A percentile compares a stretch with the other conserved stretches of the same genome.
Evolutionary conservation across 2,888 invertebrate species (phyloP).

Genomic region (Neocrepidodera transversa): DNA sequence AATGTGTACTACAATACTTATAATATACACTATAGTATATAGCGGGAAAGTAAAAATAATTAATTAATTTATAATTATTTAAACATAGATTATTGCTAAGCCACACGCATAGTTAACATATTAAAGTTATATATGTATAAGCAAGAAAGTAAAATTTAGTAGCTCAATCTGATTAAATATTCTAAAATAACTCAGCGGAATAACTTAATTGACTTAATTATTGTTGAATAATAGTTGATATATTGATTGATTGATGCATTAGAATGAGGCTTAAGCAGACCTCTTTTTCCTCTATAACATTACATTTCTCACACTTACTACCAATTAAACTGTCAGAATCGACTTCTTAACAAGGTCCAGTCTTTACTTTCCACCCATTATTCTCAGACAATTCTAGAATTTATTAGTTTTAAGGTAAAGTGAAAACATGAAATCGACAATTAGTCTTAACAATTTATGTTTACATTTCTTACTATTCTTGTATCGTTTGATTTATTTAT

Average conservation of each 20-base stretch:
- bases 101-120: background rate
- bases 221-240: constrained; percentile 27
- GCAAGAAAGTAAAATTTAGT: constrained; percentile 24
- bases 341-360: constrained; percentile 16
- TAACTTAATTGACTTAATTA: constrained; percentile 30
- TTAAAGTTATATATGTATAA: background rate
- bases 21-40: too few species aligned
- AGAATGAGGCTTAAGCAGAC: constrained; percentile 12
- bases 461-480: background rate
- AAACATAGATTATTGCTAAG: too few species aligned
- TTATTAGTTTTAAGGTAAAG: constrained; percentile 19
- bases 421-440: constrained; percentile 15
- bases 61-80: too few species aligned
- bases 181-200: constrained; percentile 25
- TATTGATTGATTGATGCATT: constrained; percentile 28
- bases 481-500: constrained; percentile 6
- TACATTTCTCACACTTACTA: constrained; percentile 22
- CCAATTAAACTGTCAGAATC: constrained; percentile 27
- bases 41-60: too few species aligned
- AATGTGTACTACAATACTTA: too few species aligned
- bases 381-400: constrained; percentile 6
- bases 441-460: constrained; percentile 10
- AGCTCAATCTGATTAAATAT: constrained; percentile 11
- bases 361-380: constrained; percentile 19
- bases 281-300: constrained; percentile 9